Evolutionary conservation across 2,113 vertebrate genomes (phyloP).

Genomic region (Ammodytes marinus): DNA sequence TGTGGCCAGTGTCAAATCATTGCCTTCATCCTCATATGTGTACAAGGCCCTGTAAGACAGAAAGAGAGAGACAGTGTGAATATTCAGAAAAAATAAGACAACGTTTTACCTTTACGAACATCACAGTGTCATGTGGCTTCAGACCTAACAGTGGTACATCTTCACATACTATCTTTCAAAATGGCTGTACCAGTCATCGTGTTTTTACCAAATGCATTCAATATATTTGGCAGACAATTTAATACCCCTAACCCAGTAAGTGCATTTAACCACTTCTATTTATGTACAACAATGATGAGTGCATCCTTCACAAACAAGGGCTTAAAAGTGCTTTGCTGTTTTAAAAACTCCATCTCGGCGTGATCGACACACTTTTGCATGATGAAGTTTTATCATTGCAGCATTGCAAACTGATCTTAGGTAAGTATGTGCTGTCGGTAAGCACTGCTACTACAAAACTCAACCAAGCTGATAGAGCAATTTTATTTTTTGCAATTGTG

Average conservation of each 20-base stretch:
- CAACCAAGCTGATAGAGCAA: neutral
- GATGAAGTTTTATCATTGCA: neutral
- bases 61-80: neutral
- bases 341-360: neutral
- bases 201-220: neutral
- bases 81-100: neutral
- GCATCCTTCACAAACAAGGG: neutral
- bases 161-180: no score
- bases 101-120: neutral
- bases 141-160: no score
- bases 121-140: neutral
- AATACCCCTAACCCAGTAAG: neutral
- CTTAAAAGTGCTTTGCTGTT: neutral
- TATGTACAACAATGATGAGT: neutral
- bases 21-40: slow-evolving; percentile 93
- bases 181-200: neutral
- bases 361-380: no score
- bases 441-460: neutral
- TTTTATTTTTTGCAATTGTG: neutral
- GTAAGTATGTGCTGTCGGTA: neutral
- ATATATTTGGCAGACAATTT: neutral
- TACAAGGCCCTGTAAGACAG: slow-evolving; percentile 91
- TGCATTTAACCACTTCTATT: neutral
- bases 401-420: neutral
- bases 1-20: slow-evolving; percentile 91